phyloP scores from a whole-genome alignment of 2,113 vertebrate species.

The Tenebrosternarchus preto region DNA sequence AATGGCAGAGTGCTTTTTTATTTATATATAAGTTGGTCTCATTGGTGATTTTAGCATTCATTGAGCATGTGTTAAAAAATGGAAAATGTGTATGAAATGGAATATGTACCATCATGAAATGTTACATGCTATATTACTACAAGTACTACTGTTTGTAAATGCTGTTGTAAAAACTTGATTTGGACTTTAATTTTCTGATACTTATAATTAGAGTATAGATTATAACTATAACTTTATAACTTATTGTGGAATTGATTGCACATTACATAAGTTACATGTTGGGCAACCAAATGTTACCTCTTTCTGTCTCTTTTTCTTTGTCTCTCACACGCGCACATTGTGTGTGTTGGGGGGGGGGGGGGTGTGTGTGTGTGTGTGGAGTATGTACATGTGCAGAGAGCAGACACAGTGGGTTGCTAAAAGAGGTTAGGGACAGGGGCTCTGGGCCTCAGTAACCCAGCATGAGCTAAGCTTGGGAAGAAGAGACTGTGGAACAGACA shows the following conservation, averaged over 20 bases:
- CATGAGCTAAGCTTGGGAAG: conserved; percentile 66
- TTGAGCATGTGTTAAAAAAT: too few species aligned
- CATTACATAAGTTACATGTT: too few species aligned
- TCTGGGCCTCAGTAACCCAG: conserved; percentile 72
- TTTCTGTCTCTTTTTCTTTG: background rate
- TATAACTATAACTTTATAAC: too few species aligned
- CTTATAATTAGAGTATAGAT: too few species aligned
- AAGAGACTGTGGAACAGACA: conserved; percentile 50
- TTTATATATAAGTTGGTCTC: too few species aligned
- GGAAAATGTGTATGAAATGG: background rate
- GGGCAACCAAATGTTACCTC: background rate
- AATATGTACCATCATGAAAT: background rate
- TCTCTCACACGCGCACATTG: conserved; percentile 10
- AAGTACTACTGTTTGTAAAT: too few species aligned
- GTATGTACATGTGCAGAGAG: conserved; percentile 50
- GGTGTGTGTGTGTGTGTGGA: conserved; percentile 41
- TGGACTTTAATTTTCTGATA: too few species aligned
- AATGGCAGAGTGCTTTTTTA: conserved; percentile 46
- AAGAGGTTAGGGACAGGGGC: conserved; percentile 59
- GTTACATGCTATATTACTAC: too few species aligned
- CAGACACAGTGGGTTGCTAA: conserved; percentile 57
- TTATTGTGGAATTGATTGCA: too few species aligned
- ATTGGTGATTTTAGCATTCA: too few species aligned
- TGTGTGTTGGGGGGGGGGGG: conserved; percentile 24
- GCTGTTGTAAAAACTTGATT: too few species aligned